Conservation (phyloP, 2,797 vertebrate species). For the Anguilla marmorata region DNA sequence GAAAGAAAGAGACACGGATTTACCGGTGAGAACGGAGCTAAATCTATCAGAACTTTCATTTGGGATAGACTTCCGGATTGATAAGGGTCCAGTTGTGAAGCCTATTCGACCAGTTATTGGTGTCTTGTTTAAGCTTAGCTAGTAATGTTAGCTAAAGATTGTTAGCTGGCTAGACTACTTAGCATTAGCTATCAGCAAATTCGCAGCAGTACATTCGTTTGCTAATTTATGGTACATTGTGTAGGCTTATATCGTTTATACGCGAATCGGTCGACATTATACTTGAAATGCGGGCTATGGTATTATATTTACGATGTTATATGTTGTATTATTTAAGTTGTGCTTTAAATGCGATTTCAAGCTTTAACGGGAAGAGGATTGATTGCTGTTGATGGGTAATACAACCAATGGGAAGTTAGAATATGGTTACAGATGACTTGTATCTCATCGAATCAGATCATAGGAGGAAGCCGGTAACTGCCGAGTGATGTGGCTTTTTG, state of each 20-base stretch:
- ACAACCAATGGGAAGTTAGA: conserved; percentile 20
- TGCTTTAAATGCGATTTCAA: conserved; percentile 24
- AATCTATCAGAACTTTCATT: neutral
- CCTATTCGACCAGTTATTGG: neutral
- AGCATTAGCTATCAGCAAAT: neutral
- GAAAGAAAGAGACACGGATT: conserved; percentile 25
- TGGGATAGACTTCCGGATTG: neutral
- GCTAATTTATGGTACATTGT: neutral
- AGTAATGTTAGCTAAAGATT: conserved; percentile 27
- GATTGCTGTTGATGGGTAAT: conserved; percentile 19
- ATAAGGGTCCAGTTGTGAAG: neutral
- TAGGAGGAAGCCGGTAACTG: neutral
- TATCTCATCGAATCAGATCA: neutral
- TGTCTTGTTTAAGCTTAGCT: neutral
- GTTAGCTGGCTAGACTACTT: conserved; percentile 22
- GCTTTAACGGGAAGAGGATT: conserved; percentile 9
- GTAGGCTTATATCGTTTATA: neutral
- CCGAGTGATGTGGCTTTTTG: neutral
- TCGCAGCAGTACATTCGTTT: neutral
- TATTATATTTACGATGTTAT: neutral
- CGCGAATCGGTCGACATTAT: neutral
- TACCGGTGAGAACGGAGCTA: conserved; percentile 27
- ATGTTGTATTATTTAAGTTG: neutral
- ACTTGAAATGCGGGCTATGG: neutral
- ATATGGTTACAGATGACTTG: neutral